Percentiles rank a stretch among this genome's conserved stretches.
These are phyloP conservation scores for Acanthacorydalis orientalis DNA, from an alignment of 2,888 invertebrate genomes.

Conservation along the genomic window DNA sequence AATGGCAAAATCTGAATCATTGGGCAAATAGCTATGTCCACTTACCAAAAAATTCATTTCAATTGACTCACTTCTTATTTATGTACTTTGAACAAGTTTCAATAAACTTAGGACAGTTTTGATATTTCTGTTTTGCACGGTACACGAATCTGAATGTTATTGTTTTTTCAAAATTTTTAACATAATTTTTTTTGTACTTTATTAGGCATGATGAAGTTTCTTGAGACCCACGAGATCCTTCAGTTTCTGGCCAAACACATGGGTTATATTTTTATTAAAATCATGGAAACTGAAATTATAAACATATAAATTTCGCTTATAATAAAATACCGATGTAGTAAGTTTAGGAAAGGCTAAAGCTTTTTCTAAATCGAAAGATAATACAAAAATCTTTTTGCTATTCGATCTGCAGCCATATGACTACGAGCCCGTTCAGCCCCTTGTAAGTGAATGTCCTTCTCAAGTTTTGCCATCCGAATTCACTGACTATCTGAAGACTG, in stretches of 20 bases:
- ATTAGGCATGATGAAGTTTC: constrained; percentile 11
- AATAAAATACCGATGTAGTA: too few relatives aligned
- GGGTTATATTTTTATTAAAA: constrained; percentile 12
- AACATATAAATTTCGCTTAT: constrained; percentile 12
- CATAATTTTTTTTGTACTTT: constrained; percentile 10
- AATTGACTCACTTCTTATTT: constrained; percentile 10
- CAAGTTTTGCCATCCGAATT: constrained; percentile 12
- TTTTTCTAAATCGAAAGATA: constrained; percentile 13
- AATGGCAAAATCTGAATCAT: too few relatives aligned
- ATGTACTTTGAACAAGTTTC: constrained; percentile 9
- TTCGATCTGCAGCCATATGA: constrained; percentile 11
- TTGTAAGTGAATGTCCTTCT: constrained; percentile 13
- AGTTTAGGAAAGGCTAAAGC: constrained; percentile 13
- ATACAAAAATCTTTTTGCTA: constrained; percentile 11
- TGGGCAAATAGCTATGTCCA: too few relatives aligned
- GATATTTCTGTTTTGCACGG: too few relatives aligned
- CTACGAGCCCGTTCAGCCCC: constrained; percentile 12
- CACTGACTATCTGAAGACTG: constrained; percentile 9
- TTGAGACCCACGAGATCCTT: too few relatives aligned
- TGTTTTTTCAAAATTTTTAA: constrained; percentile 9
- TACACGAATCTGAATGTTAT: constrained; percentile 9
- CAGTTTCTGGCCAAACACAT: constrained; percentile 12
- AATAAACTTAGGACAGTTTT: constrained; percentile 10
- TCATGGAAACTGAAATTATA: constrained; percentile 11
- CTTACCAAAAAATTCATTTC: constrained; percentile 9